Percentiles rank a stretch among this genome's conserved stretches.
These are phyloP conservation scores for Leptothorax acervorum DNA, from an alignment of 2,888 invertebrate genomes.

Conservation along the genomic window DNA sequence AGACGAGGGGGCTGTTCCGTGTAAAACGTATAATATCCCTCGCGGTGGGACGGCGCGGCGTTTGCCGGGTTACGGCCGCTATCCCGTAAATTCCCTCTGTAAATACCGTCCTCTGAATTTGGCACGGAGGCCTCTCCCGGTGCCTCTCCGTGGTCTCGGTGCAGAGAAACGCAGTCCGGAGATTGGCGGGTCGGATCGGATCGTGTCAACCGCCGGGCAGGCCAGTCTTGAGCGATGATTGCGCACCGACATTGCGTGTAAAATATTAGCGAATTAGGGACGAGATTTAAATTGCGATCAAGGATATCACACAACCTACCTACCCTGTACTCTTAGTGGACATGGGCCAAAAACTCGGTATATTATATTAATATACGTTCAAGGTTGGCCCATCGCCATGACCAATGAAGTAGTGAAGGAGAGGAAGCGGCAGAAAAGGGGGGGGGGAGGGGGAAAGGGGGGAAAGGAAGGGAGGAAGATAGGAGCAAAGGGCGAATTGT, in stretches of 20 bases:
- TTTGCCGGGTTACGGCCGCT: slow-evolving; percentile 11
- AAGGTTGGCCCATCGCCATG: slow-evolving; percentile 83
- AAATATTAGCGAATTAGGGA: slow-evolving; percentile 83
- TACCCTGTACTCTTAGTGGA: slow-evolving; percentile 79
- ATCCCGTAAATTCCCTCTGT: slow-evolving; percentile 64
- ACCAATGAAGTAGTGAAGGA: slow-evolving; percentile 82
- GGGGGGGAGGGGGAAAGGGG: background rate
- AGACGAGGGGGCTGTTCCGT: slow-evolving; percentile 2
- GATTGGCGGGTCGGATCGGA: slow-evolving; percentile 70
- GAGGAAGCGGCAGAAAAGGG: slow-evolving; percentile 39
- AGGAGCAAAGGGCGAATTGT: slow-evolving; percentile 77
- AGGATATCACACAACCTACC: slow-evolving; percentile 77
- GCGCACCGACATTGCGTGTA: slow-evolving; percentile 83
- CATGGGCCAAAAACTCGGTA: slow-evolving; percentile 81
- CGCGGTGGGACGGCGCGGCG: background rate
- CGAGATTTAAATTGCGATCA: slow-evolving; percentile 81
- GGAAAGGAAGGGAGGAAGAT: slow-evolving; percentile 21
- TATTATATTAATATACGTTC: slow-evolving; percentile 85
- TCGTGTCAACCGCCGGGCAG: slow-evolving; percentile 70
- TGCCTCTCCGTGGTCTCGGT: slow-evolving; percentile 75
- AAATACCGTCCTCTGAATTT: slow-evolving; percentile 77
- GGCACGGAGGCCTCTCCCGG: slow-evolving; percentile 70
- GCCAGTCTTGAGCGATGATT: slow-evolving; percentile 78
- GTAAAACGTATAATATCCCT: slow-evolving; percentile 2
- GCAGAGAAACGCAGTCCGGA: slow-evolving; percentile 68